Base-by-base conservation (phyloP, 2,113 vertebrate species). In the Ardeotis arabs region DNA sequence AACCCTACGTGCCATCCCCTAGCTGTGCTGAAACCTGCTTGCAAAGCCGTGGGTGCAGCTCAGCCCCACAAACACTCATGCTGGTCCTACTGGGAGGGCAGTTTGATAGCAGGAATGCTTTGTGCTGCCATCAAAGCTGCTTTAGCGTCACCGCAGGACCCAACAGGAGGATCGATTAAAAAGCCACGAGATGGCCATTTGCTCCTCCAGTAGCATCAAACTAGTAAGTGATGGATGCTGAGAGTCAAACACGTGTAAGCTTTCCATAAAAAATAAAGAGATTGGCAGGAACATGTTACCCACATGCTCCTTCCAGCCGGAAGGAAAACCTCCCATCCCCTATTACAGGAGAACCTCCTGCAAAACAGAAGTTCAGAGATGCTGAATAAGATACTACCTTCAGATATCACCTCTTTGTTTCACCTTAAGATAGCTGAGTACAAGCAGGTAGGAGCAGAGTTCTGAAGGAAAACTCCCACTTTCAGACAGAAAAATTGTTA, bases 41-140 rank as follows among this genome's bases (percentile, higher is more conserved):
- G 14, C 52, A 76, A 75, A 76, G 78, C 45, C 2, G 5, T 12
- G 23, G 24, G 14, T 12, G 33, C 47, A 56, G 31, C 56, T 56
- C 0, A 0, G 70, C 16, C 24, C 58, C 41, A 29, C 66, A 64
- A n/a, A 14, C 22, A 39, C 41, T 60, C 18, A 13, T 4, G 21
- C 50, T 75, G 55, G 45, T 74, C 84, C 55, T 28, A 45, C 45
- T 29, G 62, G 62, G 52, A 80, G n/a, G 23, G 31, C 0, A 1
- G 45, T 47, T 53, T 22, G 56, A 33, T 4, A 33, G 22, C 60
- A 37, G 44, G 14, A 50, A 67, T 10, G 12, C 41, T 63, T 29
- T 4, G 15, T 33, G 50, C 55, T 63, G 49, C 56, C 45, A 49
- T 50, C 72, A 56, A 39, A 63, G 80, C 41, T 50, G 56, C 73